Evolutionary conservation across 1,140 invertebrate genomes (phyloP), one percentile per base, ranked within the genome.

Genomic region (Nasonia giraulti): DNA sequence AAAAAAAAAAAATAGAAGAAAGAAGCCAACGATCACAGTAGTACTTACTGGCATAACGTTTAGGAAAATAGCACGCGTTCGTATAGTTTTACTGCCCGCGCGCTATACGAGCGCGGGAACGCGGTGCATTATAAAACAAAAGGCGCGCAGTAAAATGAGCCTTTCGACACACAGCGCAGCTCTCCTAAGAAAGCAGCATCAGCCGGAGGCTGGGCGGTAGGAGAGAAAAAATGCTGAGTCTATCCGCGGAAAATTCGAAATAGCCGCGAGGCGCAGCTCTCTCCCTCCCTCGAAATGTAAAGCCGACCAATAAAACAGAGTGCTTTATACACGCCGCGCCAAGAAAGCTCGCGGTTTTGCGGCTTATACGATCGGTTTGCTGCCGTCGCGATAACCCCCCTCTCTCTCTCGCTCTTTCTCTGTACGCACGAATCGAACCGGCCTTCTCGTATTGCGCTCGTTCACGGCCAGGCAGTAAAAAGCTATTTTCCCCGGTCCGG

Each of bases 381-480:
- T 31, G 20, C 62, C 68, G 68, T 10, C 37, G 74, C 40, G 74
- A 33, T n/a, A 47, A n/a, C 33, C 74, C 20, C 33, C 6, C 33
- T 33, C 73, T 20, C 40, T 82, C 47, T 66, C 69, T 47, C 62
- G 27, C 20, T 44, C 31, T 8, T 12, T 6, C 27, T n/a, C 55
- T 12, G 27, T 55, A 71, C 71, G 71, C 50, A 81, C 84, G 86
- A 87, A 88, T 88, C 87, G 88, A 89, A 88, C 85, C 86, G 76
- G 6, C 71, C 83, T 88, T 68, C 50, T 17, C 86, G 86, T 88
- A 87, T 88, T 84, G 69, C 12, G 82, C 83, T 86, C 88, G 87
- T 88, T 88, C 87, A 86, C 85, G 84, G 86, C 74, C 20, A 78
- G 75, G 86, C 87, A 80, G 87, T 88, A 89, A 88, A 89, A 89